Evolutionary conservation across 2,888 invertebrate species (phyloP).

Genomic region (Palloptera scutellata): DNA sequence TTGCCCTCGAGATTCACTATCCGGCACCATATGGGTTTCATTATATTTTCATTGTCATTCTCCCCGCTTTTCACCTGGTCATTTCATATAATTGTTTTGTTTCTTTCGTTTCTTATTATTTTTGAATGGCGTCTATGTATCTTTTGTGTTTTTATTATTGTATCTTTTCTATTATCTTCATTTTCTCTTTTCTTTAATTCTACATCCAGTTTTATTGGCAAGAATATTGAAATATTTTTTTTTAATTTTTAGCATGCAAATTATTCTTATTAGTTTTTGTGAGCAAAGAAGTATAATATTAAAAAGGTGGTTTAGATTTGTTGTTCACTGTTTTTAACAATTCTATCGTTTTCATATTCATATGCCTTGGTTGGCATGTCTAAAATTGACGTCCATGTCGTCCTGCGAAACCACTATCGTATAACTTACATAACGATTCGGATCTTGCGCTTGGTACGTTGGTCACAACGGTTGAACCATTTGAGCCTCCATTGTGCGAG

Average conservation of each 20-base stretch:
- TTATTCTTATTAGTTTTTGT: not conserved
- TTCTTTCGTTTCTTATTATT: slow-evolving; percentile 22
- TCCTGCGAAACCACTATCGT: slow-evolving; percentile 81
- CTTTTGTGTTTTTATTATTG: slow-evolving; percentile 18
- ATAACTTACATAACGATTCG: slow-evolving; percentile 83
- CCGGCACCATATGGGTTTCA: slow-evolving; percentile 48
- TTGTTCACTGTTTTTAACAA: not conserved
- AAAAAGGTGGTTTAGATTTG: slow-evolving; percentile 24
- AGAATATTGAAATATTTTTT: slow-evolving; percentile 9
- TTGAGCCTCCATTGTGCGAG: slow-evolving; percentile 46
- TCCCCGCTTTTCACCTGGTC: slow-evolving; percentile 7
- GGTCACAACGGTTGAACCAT: slow-evolving; percentile 51
- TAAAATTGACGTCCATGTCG: slow-evolving; percentile 63
- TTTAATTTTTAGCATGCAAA: not conserved
- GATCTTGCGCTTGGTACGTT: slow-evolving; percentile 70
- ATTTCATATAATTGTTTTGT: slow-evolving; percentile 27
- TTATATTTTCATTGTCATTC: slow-evolving; percentile 32
- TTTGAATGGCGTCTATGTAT: slow-evolving; percentile 30
- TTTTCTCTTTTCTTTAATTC: slow-evolving; percentile 11
- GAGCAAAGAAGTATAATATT: not conserved
- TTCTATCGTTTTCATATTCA: not conserved
- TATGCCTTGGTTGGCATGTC: slow-evolving; percentile 10
- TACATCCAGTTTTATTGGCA: slow-evolving; percentile 19
- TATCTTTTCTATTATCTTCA: not conserved
- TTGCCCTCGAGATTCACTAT: slow-evolving; percentile 48